Evolutionary conservation across 1,140 invertebrate genomes (phyloP), one percentile per base, ranked within the genome.

Genomic region (Drosophila pandora): DNA sequence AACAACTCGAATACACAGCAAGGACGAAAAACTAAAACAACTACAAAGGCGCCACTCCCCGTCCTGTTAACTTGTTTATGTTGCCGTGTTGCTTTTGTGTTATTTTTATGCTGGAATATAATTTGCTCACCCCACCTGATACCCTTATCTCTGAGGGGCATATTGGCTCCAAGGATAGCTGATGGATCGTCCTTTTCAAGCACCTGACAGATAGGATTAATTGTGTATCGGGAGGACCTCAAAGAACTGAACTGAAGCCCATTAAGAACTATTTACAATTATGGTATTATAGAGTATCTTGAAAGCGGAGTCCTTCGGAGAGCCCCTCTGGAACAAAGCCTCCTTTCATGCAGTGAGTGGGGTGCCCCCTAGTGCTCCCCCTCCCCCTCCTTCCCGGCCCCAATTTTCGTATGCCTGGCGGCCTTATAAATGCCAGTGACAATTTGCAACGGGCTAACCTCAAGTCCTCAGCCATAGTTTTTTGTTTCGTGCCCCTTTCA

Each of bases 51-150:
- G 4, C 23, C 5, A 67, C 64, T 69, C 67, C 54, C 47, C 62
- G 77, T 73, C 80, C 78, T 71, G 81, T 81, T 84, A 87, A 87
- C 81, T 84, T 85, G 81, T 80, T 84, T 80, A 84, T 85, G 81
- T 77, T 77, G 81, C 77, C 78, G 61, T 79, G 71, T 85, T 65
- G 73, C 77, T 77, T 81, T 84, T 85, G 77, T 74, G 47, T 84
- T 74, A 62, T 21, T 81, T 81, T 85, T 85, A 63, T 78, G 53
- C 56, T 49, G 58, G 58, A 64, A 74, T 70, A 87, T 71, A 85
- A 85, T 81, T 85, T 81, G 61, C 48, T 45, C 71, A 69, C 37
- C 17, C 59, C 41, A 22, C 34, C 32, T 8, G 34, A 37, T 37
- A 37, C 34, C 12, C 34, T 37, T 37, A 8, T 10, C 7, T 32